Base-by-base conservation (phyloP, 2,888 invertebrate species). In the Lasioglossum vierecki region DNA sequence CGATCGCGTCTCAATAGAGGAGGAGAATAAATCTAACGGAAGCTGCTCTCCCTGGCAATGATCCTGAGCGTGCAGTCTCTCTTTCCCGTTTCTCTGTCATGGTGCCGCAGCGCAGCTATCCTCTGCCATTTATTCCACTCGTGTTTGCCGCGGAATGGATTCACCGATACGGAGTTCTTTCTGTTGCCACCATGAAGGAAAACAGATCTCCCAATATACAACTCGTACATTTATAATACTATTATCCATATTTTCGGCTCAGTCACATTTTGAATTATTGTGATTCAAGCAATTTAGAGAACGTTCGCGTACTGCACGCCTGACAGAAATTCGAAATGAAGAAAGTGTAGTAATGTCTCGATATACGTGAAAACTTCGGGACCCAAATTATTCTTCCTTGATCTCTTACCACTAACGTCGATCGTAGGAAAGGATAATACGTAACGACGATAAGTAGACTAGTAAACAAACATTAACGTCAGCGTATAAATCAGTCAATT, bases 1-100 rank as follows among this genome's bases (percentile, higher is more conserved):
- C 91, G 94, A 91, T 92, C 92, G 89, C 90, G 91, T 92, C 93
- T 91, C 91, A 88, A 92, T 91, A 86, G 90, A 88, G 89, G 87
- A 88, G 85, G 82, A 88, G 91, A 91, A 94, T 93, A 93, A 94
- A 94, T 94, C 91, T 91, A 91, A 89, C 88, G 87, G 90, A 82
- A 88, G 85, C 86, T 87, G 86, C 88, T 89, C 86, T 89, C 84
- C 85, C 82, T 80, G 82, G 82, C 89, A 86, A 86, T 89, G 90
- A 90, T 90, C 81, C 84, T 79, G 82, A 79, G 85, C 84, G 73
- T 82, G 79, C 81, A 78, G 81, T 57, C 77, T 77, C 57, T 71
- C 70, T 70, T 60, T 41, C 74, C 60, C 60, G 57, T 60, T 82
- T 44, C 63, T 60, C 53, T 35, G 41, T 72, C 80, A 57, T 76